Evolutionary conservation across 2,888 invertebrate species (phyloP).

Genomic region (Theretra japonica): DNA sequence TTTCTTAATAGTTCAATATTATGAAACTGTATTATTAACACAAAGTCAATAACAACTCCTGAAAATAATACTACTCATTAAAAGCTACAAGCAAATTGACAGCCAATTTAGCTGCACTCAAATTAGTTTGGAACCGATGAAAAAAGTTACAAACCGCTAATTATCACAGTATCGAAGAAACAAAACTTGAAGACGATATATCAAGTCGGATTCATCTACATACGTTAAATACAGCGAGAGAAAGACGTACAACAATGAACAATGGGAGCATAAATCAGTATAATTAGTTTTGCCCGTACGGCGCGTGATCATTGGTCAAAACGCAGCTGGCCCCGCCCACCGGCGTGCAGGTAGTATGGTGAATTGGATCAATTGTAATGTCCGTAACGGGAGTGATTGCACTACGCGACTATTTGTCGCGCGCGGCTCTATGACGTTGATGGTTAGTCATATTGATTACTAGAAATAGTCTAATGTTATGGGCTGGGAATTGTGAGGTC

Average conservation of each 20-base stretch:
- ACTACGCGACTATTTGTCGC: not conserved
- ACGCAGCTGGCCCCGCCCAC: conserved; percentile 84
- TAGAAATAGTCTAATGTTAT: no score
- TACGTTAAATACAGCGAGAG: conserved; percentile 73
- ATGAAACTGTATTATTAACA: no score
- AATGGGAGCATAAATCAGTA: conserved; percentile 97
- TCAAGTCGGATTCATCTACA: conserved; percentile 35
- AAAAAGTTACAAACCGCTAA: conserved; percentile 1
- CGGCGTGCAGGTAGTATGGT: conserved; percentile 69
- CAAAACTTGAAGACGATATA: conserved; percentile 36
- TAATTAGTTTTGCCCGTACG: conserved; percentile 91
- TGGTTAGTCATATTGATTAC: no score
- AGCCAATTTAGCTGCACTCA: not conserved
- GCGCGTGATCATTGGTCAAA: conserved; percentile 88
- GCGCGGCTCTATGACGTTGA: not conserved
- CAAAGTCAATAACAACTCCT: no score
- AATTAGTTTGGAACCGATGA: not conserved
- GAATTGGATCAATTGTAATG: conserved; percentile 75
- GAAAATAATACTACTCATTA: no score
- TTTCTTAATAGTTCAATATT: no score
- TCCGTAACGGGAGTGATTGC: conserved; percentile 59
- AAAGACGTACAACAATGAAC: conserved; percentile 91
- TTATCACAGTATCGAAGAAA: conserved; percentile 9
- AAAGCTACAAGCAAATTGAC: not conserved
- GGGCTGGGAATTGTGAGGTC: no score